Percentiles rank a stretch among this genome's conserved stretches.
Evolutionary conservation across 2,113 vertebrate genomes (phyloP).

Genomic region (Balaenoptera acutorostrata): DNA sequence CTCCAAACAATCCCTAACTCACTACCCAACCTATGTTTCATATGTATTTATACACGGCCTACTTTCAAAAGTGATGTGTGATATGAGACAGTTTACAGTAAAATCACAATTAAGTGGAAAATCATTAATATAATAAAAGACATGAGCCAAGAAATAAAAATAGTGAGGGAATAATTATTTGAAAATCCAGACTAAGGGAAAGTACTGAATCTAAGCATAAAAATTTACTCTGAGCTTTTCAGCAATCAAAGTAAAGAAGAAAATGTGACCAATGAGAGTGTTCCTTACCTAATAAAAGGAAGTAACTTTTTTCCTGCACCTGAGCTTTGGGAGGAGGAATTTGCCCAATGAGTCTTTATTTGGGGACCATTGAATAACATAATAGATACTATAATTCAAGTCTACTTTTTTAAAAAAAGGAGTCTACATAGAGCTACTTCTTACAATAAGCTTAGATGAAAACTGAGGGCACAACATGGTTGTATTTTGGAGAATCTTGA

Average conservation of each 20-base stretch:
- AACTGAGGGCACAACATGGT: neutral
- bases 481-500: neutral
- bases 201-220: neutral
- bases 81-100: neutral
- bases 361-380: neutral
- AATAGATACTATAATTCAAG: neutral
- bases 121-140: neutral
- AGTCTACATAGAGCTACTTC: neutral
- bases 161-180: neutral
- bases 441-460: neutral
- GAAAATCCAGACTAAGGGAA: neutral
- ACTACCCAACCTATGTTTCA: neutral
- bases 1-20: neutral
- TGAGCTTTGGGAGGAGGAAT: neutral
- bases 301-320: neutral
- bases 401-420: neutral
- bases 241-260: neutral
- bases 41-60: neutral
- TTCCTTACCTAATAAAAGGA: neutral
- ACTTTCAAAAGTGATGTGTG: neutral
- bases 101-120: neutral
- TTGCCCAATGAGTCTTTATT: neutral
- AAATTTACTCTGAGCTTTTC: neutral
- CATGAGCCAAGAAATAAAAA: neutral
- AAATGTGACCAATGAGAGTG: neutral